Conservation (phyloP, 37 sponge, comb jelly and placozoan genomes). For the Beroe ovata region DNA sequence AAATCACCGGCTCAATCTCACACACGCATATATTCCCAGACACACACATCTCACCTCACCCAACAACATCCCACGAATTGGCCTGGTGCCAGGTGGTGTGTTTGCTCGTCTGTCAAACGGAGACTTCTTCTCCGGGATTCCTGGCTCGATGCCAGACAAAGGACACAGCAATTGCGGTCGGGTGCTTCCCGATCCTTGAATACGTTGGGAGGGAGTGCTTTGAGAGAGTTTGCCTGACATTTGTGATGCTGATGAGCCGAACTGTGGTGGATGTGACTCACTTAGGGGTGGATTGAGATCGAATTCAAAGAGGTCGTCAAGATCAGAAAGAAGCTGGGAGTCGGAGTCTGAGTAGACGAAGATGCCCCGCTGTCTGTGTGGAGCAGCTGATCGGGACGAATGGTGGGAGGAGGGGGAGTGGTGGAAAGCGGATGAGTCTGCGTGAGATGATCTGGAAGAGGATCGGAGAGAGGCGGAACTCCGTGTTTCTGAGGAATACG, state of each 20-base stretch:
- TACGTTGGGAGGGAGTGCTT: not conserved
- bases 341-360: conserved; percentile 24
- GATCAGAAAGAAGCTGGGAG: not conserved
- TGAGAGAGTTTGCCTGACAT: not conserved
- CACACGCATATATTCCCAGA: too few species aligned
- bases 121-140: not conserved
- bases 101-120: conserved; percentile 48
- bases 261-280: not conserved
- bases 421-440: not conserved
- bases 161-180: not conserved
- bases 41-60: not conserved
- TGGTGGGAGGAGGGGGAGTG: not conserved
- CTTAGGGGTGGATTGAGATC: not conserved
- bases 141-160: conserved; percentile 5
- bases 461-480: not conserved
- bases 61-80: not conserved
- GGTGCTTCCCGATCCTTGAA: not conserved
- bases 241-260: not conserved
- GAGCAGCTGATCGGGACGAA: not conserved
- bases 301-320: not conserved
- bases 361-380: conserved; percentile 2
- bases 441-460: not conserved
- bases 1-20: not conserved
- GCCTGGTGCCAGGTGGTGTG: conserved; percentile 58
- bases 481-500: not conserved